Base-by-base conservation (phyloP, 2,888 invertebrate species). In the Carpatolechia fugitivella region DNA sequence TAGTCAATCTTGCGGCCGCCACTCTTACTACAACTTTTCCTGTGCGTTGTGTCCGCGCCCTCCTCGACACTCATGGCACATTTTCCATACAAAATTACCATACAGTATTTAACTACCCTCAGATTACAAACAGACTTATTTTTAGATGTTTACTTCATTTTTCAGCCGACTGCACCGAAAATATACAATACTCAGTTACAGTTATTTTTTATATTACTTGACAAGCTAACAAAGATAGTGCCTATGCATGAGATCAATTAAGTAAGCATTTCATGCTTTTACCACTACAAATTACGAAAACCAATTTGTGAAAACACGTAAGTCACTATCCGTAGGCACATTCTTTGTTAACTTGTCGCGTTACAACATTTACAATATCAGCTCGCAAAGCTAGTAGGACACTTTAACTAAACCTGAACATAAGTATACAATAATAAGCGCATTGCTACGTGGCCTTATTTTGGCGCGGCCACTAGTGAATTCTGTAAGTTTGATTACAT, bases 21-120 rank as follows among this genome's bases (percentile, higher is more conserved):
- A n/a, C n/a, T n/a, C n/a, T n/a, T n/a, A n/a, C n/a, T n/a, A n/a
- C n/a, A 87, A 85, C 83, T 74, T 74, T 35, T 11, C 72, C 63
- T 11, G 29, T 44, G 72, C 66, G 68, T 62, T 62, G 75, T 74
- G 71, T 72, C 71, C 70, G 74, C 78, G 71, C 68, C 72, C 59
- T 57, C 66, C 60, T 61, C 56, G 55, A 52, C 56, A 55, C 58
- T 56, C 66, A 87, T 88, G 88, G 86, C 88, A 88, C 87, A 77
- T 73, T 66, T 50, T 52, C 41, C 52, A 52, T 52, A 52, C 41
- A 51, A 38, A 38, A 38, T 24, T 30, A 53, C 47, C 47, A 36
- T 55, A 55, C 44, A 38, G n/a, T 41, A 24, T 24, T 24, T 24
- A n/a, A 30, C 30, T 29, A 49, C 35, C 10, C 33, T 55, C 40